Percentiles rank a stretch among this genome's conserved stretches.
These are phyloP conservation scores for Myiopsitta monachus DNA, from an alignment of 2,113 vertebrate species.

Conservation along the genomic window DNA sequence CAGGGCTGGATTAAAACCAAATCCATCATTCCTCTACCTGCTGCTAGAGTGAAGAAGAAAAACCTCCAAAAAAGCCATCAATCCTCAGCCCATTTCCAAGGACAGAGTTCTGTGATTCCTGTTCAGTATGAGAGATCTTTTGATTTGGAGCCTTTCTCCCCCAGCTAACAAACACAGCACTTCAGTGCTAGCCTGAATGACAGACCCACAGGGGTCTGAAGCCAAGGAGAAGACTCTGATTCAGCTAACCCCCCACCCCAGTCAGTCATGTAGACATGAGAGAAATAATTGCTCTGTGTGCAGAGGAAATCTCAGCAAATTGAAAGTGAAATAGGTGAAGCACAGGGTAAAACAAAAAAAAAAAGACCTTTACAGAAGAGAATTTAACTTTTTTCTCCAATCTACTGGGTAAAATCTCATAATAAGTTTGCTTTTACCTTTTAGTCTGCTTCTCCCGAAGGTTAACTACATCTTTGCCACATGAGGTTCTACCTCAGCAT, in stretches of 20 bases:
- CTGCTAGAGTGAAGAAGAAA: neutral
- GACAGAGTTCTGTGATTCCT: neutral
- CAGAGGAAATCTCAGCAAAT: neutral
- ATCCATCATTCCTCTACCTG: neutral
- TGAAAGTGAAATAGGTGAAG: neutral
- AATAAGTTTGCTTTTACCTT: neutral
- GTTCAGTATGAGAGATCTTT: neutral
- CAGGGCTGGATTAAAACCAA: constrained; percentile 18
- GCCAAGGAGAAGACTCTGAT: neutral
- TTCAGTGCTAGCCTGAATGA: neutral
- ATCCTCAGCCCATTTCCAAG: neutral
- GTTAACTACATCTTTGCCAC: neutral
- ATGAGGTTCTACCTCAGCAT: neutral
- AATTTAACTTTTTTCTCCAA: neutral
- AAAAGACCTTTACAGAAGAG: neutral
- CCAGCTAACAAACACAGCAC: neutral
- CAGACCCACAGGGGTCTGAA: neutral
- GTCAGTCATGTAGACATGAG: neutral
- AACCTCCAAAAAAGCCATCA: neutral
- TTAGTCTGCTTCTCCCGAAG: neutral
- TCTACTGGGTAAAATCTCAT: neutral
- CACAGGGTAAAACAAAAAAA: rapidly evolving
- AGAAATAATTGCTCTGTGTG: neutral
- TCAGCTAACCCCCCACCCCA: neutral
- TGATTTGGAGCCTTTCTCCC: neutral